Conservation (phyloP, 2,113 vertebrate species). For the Malurus melanocephalus region DNA sequence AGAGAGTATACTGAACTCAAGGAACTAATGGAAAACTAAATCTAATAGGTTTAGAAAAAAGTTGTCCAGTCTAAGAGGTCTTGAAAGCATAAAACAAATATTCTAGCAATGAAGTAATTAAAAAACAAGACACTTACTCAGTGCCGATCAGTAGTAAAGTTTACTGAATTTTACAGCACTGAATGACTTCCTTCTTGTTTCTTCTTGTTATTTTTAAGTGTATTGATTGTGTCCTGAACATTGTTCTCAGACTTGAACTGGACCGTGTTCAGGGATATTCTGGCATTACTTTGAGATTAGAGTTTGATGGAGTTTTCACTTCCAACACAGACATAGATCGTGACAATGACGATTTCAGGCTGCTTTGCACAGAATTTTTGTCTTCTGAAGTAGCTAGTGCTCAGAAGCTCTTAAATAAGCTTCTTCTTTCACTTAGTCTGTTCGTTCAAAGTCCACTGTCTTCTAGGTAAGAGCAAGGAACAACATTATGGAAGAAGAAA, state of each 20-base stretch:
- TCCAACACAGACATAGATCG: background rate
- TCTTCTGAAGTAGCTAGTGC: background rate
- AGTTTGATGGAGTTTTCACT: slow-evolving; percentile 63
- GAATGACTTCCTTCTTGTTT: background rate
- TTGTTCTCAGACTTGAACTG: slow-evolving; percentile 46
- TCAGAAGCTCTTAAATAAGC: slow-evolving; percentile 8
- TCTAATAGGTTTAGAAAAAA: background rate
- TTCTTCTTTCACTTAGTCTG: background rate
- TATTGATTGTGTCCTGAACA: slow-evolving; percentile 72
- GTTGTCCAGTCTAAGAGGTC: background rate
- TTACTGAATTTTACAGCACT: slow-evolving; percentile 3
- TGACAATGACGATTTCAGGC: background rate
- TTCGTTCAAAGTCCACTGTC: background rate
- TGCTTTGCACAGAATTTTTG: slow-evolving; percentile 1
- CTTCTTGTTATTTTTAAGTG: slow-evolving; percentile 50
- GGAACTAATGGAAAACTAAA: background rate
- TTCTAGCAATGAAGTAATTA: background rate
- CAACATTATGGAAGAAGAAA: background rate
- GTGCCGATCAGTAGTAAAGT: background rate
- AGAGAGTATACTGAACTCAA: background rate
- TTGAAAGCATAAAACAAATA: background rate
- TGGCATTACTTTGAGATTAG: slow-evolving; percentile 70
- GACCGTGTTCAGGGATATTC: slow-evolving; percentile 74
- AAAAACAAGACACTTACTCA: background rate
- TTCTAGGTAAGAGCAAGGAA: background rate